Percentiles rank a stretch among this genome's conserved stretches.
These are phyloP conservation scores for Thera britannica DNA, from an alignment of 2,888 invertebrate genomes.

Conservation along the genomic window DNA sequence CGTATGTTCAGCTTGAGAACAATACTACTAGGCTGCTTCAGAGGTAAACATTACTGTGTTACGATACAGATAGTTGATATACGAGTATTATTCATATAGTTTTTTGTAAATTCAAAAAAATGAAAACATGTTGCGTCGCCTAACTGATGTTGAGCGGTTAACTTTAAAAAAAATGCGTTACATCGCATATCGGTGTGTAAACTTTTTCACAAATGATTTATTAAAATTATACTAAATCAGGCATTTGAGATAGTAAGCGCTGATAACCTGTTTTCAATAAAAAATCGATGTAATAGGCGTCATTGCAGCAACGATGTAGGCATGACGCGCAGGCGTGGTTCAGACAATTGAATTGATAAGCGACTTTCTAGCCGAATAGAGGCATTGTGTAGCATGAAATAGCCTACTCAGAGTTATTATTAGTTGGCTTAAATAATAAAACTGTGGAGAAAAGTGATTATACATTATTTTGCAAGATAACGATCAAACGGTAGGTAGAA, in stretches of 20 bases:
- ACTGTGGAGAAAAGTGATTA: slow-evolving; percentile 8
- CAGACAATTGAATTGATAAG: slow-evolving; percentile 81
- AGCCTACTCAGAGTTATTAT: slow-evolving; percentile 28
- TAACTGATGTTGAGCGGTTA: too few relatives aligned
- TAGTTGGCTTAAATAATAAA: slow-evolving; percentile 16
- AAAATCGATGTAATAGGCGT: slow-evolving; percentile 48
- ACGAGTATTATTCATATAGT: too few relatives aligned
- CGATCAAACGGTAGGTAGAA: neutral
- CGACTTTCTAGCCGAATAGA: slow-evolving; percentile 69
- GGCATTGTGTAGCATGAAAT: slow-evolving; percentile 36
- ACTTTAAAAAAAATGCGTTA: too few relatives aligned
- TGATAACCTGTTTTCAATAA: slow-evolving; percentile 12
- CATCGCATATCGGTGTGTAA: too few relatives aligned
- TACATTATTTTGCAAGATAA: neutral
- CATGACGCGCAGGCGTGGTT: slow-evolving; percentile 65
- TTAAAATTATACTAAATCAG: too few relatives aligned
- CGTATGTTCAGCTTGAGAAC: too few relatives aligned
- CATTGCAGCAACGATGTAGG: slow-evolving; percentile 65
- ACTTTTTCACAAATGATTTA: too few relatives aligned
- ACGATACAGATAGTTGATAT: too few relatives aligned
- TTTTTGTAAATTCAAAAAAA: too few relatives aligned
- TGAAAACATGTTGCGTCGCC: too few relatives aligned
- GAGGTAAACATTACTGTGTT: too few relatives aligned
- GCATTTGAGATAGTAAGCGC: neutral
- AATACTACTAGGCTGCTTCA: too few relatives aligned